Conservation (phyloP, 2,888 invertebrate species). For the Seira ritae region DNA sequence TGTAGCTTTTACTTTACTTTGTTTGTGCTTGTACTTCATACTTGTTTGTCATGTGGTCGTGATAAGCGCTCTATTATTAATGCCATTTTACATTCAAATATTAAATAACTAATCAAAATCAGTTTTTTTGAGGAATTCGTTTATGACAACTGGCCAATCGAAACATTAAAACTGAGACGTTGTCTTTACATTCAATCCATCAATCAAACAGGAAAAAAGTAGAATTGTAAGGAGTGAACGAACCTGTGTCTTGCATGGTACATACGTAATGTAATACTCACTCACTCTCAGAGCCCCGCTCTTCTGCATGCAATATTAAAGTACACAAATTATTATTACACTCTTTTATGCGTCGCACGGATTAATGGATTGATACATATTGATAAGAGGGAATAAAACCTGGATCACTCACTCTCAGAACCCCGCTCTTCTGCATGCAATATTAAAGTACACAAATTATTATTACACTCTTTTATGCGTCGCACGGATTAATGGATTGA, state of each 20-base stretch:
- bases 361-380: slow-evolving; percentile 44
- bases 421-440: slow-evolving; percentile 11
- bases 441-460: slow-evolving; percentile 18
- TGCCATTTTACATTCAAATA: no score
- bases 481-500: slow-evolving; percentile 44
- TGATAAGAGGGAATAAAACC: background rate
- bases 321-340: slow-evolving; percentile 17
- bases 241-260: slow-evolving; percentile 17
- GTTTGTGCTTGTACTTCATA: no score
- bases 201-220: slow-evolving; percentile 24
- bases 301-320: slow-evolving; percentile 14
- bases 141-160: no score
- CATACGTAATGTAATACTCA: background rate
- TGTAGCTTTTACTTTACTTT: no score
- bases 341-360: slow-evolving; percentile 11
- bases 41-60: no score
- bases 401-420: no score
- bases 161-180: no score
- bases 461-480: slow-evolving; percentile 9
- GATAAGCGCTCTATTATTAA: background rate
- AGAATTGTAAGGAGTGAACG: background rate
- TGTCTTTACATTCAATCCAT: no score
- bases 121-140: no score
- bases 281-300: no score
- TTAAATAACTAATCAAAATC: no score